Conservation (phyloP, 2,888 invertebrate species). For the Acanthosepion pharaonis region DNA sequence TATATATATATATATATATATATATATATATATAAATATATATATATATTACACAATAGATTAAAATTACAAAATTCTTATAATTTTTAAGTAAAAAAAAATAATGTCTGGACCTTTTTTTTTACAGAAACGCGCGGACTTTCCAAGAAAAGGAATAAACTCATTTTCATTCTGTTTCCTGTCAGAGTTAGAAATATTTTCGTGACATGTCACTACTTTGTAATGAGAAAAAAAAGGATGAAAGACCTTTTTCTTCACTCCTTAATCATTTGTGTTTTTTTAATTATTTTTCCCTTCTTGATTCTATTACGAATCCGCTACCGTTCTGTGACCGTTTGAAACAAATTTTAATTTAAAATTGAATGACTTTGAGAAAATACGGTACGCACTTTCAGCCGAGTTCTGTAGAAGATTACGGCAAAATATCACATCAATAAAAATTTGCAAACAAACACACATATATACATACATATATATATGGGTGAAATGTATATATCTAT, state of each 20-base stretch:
- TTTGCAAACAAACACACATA: neutral
- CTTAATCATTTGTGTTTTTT: neutral
- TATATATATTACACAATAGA: too few species aligned
- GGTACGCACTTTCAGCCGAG: neutral
- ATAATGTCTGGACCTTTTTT: too few species aligned
- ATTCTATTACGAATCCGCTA: neutral
- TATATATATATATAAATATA: too few species aligned
- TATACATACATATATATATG: too few species aligned
- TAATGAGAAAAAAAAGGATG: neutral
- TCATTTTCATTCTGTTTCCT: neutral
- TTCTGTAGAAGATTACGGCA: neutral
- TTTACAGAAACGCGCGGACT: too few species aligned
- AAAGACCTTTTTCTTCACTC: neutral
- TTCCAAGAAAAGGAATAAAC: neutral
- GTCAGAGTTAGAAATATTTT: neutral
- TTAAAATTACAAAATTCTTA: too few species aligned
- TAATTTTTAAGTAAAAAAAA: too few species aligned
- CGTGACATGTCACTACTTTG: neutral
- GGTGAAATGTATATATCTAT: too few species aligned
- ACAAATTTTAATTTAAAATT: conserved; percentile 18
- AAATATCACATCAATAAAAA: neutral
- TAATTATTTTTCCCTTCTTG: too few species aligned
- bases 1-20: too few species aligned
- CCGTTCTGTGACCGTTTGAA: neutral
- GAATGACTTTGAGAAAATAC: neutral